These are phyloP conservation scores for Dolomedes plantarius DNA, from an alignment of 2,888 invertebrate genomes.

Conservation along the genomic window DNA sequence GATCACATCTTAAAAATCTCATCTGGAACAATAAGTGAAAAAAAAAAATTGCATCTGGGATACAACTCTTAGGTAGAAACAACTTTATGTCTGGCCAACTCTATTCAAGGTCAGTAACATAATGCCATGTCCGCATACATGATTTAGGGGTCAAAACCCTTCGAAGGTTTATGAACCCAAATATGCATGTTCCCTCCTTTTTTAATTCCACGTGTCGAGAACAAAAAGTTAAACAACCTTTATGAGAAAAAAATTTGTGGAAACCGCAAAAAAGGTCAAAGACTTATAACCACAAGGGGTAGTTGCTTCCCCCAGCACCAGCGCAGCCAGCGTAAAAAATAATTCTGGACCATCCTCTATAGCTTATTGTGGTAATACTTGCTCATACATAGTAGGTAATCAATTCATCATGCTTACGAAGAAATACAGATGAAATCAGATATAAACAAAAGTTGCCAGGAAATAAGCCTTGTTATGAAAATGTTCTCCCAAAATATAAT, in stretches of 20 bases:
- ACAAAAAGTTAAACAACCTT: constrained; percentile 8
- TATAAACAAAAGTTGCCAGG: too few species aligned
- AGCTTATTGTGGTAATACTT: not conserved
- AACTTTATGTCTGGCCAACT: not conserved
- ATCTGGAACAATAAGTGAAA: too few species aligned
- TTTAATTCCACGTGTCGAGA: not conserved
- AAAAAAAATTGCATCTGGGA: too few species aligned
- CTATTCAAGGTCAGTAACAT: not conserved
- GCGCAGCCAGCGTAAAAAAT: not conserved
- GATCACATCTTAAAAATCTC: too few species aligned
- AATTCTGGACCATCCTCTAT: not conserved
- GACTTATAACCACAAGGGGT: constrained; percentile 38
- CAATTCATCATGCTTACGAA: not conserved
- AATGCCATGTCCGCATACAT: not conserved
- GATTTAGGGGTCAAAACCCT: not conserved
- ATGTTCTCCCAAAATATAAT: too few species aligned
- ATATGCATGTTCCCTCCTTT: not conserved
- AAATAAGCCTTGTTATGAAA: too few species aligned
- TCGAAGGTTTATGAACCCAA: constrained; percentile 3
- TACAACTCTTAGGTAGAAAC: too few species aligned
- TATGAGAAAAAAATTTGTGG: constrained; percentile 9
- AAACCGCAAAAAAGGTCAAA: constrained; percentile 58
- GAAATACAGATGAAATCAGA: not conserved
- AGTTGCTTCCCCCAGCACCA: not conserved
- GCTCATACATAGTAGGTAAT: not conserved